phyloP scores from a whole-genome alignment of 1,140 invertebrate species.

The Oscheius sp. region DNA sequence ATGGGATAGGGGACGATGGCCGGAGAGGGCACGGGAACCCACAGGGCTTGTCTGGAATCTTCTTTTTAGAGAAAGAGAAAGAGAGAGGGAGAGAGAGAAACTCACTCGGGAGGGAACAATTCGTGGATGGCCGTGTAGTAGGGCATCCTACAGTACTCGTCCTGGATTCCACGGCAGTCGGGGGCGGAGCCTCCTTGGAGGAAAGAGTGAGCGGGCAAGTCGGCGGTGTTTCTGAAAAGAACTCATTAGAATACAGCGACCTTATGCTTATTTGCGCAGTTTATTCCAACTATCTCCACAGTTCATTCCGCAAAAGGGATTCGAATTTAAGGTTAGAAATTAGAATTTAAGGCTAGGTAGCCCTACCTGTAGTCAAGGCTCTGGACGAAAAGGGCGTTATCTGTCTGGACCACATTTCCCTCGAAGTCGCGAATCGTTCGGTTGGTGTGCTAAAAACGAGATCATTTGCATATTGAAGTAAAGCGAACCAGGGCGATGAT shows the following conservation, averaged over 20 bases:
- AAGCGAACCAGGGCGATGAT: conserved; percentile 55
- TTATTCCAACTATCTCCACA: too few species aligned
- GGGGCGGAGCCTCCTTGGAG: conserved; percentile 51
- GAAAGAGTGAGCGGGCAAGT: conserved; percentile 58
- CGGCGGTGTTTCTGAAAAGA: conserved; percentile 44
- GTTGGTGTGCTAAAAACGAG: conserved; percentile 54
- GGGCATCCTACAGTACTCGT: conserved; percentile 58
- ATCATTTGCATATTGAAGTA: background rate
- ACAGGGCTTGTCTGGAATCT: conserved; percentile 46
- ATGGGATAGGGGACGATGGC: conserved; percentile 47
- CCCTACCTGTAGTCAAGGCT: conserved; percentile 50
- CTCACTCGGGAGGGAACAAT: conserved; percentile 52
- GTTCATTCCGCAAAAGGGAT: too few species aligned
- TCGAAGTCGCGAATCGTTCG: conserved; percentile 57
- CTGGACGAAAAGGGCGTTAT: conserved; percentile 56
- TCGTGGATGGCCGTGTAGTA: conserved; percentile 61
- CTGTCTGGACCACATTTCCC: conserved; percentile 33
- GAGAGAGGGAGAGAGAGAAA: conserved; percentile 1
- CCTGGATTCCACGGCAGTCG: conserved; percentile 50
- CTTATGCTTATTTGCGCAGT: too few species aligned
- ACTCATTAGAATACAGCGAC: too few species aligned
- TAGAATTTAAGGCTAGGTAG: background rate
- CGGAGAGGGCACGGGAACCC: conserved; percentile 53
- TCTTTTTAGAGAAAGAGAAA: conserved; percentile 14
- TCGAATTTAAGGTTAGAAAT: background rate